Evolutionary conservation across 2,113 vertebrate species (phyloP), one percentile per base, ranked within the genome.

Genomic region (Daboia siamensis): DNA sequence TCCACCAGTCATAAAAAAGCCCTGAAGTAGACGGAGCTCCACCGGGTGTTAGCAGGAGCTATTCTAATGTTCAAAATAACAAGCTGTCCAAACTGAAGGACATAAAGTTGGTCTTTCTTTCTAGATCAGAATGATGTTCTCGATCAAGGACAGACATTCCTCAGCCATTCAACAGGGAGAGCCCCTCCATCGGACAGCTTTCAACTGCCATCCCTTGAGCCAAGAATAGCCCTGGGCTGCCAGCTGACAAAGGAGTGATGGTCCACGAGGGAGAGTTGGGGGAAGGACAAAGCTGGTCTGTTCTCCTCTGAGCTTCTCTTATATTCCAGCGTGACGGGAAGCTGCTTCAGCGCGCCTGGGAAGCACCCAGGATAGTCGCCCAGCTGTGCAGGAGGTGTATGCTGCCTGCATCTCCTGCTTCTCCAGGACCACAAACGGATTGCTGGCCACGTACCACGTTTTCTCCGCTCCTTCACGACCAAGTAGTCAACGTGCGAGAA

Each of bases 371-470:
- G 5, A 80, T 44, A 44, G 39, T 44, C 69, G 0, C 15, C 15
- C 17, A 20, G 29, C 46, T 21, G 26, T 17, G 86, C 15, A n/a
- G 21, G 23, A 29, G 11, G 10, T 39, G 55, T 9, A 9, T 33
- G n/a, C 15, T 8, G 5, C 56, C 20, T 55, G 15, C n/a, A 39
- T 17, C 17, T 21, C 24, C 52, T 11, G 52, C 26, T 87, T 55
- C 52, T 20, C n/a, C 51, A 17, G 86, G 21, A 55, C 87, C 2
- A 21, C 23, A 6, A 1, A 2, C 4, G 17, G 20, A 55, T 51
- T 8, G 2, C 0, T 52, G 86, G 86, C 24, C 48, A n/a, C n/a
- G 3, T 12, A 1, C 2, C 0, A 2, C 8, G 4, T 15, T 3
- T 55, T 33, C 8, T 55, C 52, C 7, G 24, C 20, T 4, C n/a